Base-by-base conservation (phyloP, 2,888 invertebrate genomes). In the Erannis defoliaria region DNA sequence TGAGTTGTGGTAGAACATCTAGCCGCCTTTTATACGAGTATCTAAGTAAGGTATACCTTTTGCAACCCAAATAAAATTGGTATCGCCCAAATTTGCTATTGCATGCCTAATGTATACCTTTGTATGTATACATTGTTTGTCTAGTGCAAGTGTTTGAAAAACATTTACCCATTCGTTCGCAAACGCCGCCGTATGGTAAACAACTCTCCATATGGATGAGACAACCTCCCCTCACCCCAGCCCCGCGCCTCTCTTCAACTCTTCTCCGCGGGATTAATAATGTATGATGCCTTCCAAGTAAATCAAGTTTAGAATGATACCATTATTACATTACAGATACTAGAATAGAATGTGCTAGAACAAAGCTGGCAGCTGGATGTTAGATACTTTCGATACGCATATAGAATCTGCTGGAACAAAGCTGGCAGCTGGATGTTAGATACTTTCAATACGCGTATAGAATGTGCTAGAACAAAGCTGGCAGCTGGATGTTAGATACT, bases 161-260 rank as follows among this genome's bases (percentile, higher is more conserved):
- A 64, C 57, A 65, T 56, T 49, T 16, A 42, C 49, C 55, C 54
- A 61, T 58, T 51, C 45, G 46, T 37, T 29, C 46, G 37, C 62
- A 45, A 55, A 37, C 49, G 53, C 18, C 40, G 14, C n/a, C 8
- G 38, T 55, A 63, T 59, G 63, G 58, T 46, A 63, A 63, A 58
- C 57, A 57, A 46, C 31, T 12, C 45, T 63, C 26, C 58, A 63
- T 63, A 63, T 63, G 63, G 43, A 63, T 63, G 62, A 56, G 45
- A 23, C 42, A 10, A 31, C 58, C 42, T 1, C 33, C 38, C 9
- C 23, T 9, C 37, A 12, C 45, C 42, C 31, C 18, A 9, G 0
- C 21, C 10, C 14, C 38, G 5, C 31, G 12, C 23, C 38, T 31
- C 38, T 50, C 21, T 43, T 48, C 35, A 54, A 51, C 50, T 51